Percentiles rank a stretch among this genome's conserved stretches.
Conservation (phyloP, 1,140 invertebrate species). For the Lepidurus apus region DNA sequence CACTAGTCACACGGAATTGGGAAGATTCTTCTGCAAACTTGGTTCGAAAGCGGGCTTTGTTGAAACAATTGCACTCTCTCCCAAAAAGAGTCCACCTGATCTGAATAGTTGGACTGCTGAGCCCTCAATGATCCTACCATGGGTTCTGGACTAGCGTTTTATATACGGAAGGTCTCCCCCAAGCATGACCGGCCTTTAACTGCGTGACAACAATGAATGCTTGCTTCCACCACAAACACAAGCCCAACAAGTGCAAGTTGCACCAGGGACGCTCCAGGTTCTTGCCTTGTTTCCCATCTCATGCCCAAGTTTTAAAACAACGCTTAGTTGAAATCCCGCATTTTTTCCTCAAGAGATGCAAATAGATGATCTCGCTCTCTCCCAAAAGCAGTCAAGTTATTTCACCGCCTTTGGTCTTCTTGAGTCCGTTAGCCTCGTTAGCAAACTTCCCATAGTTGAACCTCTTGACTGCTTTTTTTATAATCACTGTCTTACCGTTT, state of each 20-base stretch:
- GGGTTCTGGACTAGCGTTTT: not conserved
- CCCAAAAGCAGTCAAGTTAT: too few species aligned
- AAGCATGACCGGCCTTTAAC: not conserved
- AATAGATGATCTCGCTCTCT: not conserved
- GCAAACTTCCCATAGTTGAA: too few species aligned
- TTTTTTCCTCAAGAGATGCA: constrained; percentile 1
- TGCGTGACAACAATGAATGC: not conserved
- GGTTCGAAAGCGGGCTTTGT: not conserved
- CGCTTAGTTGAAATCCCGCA: not conserved
- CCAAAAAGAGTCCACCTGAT: not conserved
- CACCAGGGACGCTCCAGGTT: not conserved
- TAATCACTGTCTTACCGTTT: too few species aligned
- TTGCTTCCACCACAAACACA: not conserved
- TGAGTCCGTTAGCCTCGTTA: too few species aligned
- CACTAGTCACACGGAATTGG: too few species aligned
- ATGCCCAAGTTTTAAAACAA: not conserved
- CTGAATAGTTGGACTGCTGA: not conserved
- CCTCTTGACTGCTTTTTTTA: too few species aligned
- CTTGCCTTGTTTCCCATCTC: not conserved
- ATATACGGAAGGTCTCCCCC: not conserved
- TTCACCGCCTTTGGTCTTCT: too few species aligned
- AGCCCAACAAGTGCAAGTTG: not conserved
- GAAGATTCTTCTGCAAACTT: not conserved
- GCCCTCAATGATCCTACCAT: not conserved
- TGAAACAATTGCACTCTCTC: not conserved